phyloP scores from a whole-genome alignment of 1,140 invertebrate genomes.

The Anagrus nilaparvatae region DNA sequence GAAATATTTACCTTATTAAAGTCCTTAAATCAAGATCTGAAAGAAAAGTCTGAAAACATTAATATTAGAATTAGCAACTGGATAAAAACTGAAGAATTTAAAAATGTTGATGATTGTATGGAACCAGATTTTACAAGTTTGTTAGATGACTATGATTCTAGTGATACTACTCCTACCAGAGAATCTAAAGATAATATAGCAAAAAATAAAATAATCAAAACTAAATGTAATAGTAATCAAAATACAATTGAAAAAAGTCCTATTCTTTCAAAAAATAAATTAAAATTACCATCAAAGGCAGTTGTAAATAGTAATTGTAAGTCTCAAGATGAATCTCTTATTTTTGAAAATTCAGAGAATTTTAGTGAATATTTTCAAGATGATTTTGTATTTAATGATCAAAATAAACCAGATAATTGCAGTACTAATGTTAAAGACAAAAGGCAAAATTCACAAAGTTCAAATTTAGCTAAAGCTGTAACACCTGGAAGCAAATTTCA shows the following conservation, averaged over 20 bases:
- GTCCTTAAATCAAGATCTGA: constrained; percentile 31
- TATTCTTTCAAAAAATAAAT: background rate
- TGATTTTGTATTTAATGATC: background rate
- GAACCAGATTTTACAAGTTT: background rate
- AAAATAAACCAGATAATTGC: no score
- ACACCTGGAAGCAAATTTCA: no score
- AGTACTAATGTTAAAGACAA: no score
- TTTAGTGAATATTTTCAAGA: background rate
- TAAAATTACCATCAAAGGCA: background rate
- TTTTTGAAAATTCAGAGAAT: background rate
- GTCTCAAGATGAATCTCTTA: background rate
- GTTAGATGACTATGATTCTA: background rate
- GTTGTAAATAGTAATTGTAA: background rate
- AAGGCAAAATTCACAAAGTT: no score
- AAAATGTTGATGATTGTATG: background rate
- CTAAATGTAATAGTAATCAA: background rate
- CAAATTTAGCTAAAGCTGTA: no score
- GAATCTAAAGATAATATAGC: background rate
- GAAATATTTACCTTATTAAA: constrained; percentile 25
- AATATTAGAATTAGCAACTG: background rate
- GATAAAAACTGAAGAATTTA: background rate
- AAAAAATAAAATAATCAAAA: background rate
- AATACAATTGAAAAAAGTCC: background rate
- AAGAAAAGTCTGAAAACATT: constrained; percentile 31
- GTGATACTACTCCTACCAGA: background rate